Conservation (phyloP, 2,888 invertebrate genomes). For the Conistra vaccinii region DNA sequence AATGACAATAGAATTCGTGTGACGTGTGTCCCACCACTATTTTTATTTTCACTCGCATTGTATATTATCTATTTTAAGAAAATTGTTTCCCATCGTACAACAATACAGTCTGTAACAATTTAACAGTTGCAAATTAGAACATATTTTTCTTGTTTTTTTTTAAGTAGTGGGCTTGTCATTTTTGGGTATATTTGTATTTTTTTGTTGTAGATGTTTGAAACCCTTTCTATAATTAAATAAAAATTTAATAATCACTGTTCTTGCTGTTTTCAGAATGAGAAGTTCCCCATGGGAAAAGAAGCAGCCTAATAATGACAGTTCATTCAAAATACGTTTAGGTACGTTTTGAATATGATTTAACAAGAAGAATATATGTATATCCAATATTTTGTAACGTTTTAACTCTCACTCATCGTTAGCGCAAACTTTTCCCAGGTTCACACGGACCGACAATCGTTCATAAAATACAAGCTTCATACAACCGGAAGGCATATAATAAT, state of each 20-base stretch:
- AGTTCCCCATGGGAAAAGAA: background rate
- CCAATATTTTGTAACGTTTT: background rate
- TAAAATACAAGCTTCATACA: background rate
- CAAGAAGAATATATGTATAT: background rate
- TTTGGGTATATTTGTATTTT: background rate
- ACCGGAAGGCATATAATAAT: background rate
- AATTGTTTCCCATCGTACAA: conserved; percentile 12
- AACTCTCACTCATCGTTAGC: background rate
- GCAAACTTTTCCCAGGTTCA: background rate
- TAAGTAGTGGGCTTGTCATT: background rate
- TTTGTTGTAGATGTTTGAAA: background rate
- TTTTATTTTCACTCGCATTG: conserved; percentile 40
- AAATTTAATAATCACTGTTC: background rate
- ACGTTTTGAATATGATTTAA: background rate
- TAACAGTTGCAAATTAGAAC: background rate
- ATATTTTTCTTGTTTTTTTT: background rate
- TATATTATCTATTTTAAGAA: conserved; percentile 19
- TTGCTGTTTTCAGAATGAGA: background rate
- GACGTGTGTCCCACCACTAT: conserved; percentile 21
- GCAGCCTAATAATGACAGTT: background rate
- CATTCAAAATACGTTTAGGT: background rate
- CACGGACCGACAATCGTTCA: background rate
- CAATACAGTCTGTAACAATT: conserved; percentile 6
- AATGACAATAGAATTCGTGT: conserved; percentile 31
- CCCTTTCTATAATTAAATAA: background rate